Conservation (phyloP, 2,888 invertebrate species). For the Tetrapedia diversipes region DNA sequence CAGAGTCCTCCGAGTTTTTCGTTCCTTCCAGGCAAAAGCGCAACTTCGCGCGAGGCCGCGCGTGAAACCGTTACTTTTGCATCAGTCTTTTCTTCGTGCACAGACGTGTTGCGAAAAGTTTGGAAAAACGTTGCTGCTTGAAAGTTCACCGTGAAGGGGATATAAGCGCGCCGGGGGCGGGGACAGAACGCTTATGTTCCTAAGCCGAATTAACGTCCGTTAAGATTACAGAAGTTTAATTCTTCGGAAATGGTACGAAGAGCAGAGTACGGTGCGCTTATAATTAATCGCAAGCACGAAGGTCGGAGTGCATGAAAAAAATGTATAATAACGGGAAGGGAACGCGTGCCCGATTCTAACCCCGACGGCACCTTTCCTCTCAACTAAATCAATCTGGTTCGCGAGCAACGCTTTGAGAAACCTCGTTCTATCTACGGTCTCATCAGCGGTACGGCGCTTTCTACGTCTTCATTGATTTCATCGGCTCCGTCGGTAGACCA, state of each 20-base stretch:
- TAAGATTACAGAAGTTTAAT: too few relatives aligned
- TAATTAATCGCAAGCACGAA: background rate
- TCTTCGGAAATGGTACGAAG: too few relatives aligned
- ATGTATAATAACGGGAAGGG: too few relatives aligned
- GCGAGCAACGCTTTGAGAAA: constrained; percentile 61
- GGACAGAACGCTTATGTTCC: too few relatives aligned
- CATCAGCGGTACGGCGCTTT: constrained; percentile 44
- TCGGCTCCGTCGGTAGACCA: constrained; percentile 16
- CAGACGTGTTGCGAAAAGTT: background rate
- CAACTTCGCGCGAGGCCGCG: background rate
- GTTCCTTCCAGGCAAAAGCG: constrained; percentile 13
- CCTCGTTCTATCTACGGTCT: constrained; percentile 53
- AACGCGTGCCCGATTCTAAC: too few relatives aligned
- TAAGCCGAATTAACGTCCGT: too few relatives aligned
- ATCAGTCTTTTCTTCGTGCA: background rate
- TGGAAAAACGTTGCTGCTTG: background rate
- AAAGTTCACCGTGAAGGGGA: background rate
- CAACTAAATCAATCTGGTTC: constrained; percentile 63
- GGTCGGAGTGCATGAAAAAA: background rate
- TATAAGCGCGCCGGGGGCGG: too few relatives aligned
- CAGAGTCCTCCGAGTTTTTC: constrained; percentile 22
- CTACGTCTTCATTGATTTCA: constrained; percentile 43
- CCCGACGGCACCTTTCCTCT: too few relatives aligned
- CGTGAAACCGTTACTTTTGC: background rate
- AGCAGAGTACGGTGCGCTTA: too few relatives aligned